Base-by-base conservation (phyloP, 2,113 vertebrate genomes). In the Perca flavescens region DNA sequence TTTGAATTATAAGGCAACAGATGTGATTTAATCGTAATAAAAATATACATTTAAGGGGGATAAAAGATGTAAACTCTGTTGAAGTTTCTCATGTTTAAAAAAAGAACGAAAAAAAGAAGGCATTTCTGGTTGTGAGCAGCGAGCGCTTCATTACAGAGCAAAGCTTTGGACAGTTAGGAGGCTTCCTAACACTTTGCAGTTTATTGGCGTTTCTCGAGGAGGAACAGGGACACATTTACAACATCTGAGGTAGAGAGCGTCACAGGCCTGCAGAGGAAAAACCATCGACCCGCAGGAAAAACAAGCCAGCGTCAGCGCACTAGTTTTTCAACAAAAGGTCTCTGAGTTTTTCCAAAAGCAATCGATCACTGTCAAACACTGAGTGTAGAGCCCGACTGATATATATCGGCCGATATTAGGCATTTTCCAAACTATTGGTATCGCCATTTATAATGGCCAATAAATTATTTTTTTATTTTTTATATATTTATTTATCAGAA, bases 211-310 rank as follows among this genome's bases (percentile, higher is more conserved):
- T 75, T 64, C 21, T 57, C 12, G 2, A 15, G 54, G 14, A 64
- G n/a, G 57, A 64, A 64, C 43, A 68, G 60, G n/a, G 65, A 21
- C 68, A 61, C 64, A 72, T 47, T 71, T 21, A 80, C 65, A 67
- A 83, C 60, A 79, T 87, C 70, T 91, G 93, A 94, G 93, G 93
- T 93, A 93, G 91, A 80, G 87, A 71, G 84, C 70, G 74, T 88
- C 74, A 78, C 62, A 77, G 75, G 61, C 75, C 60, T 77, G 70
- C 58, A 36, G 56, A 56, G 76, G 77, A 63, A 80, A 79, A 43
- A 19, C 25, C 67, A 82, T 5, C 0, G 8, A 53, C 34, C 43
- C 58, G 43, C 49, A 79, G 53, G 2, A 43, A 43, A 43, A 43
- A n/a, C 28, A 28, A 28, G n/a, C 65, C 67, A 77, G 2, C 28